phyloP scores from a whole-genome alignment of 1,140 invertebrate species.

The Musca vetustissima region DNA sequence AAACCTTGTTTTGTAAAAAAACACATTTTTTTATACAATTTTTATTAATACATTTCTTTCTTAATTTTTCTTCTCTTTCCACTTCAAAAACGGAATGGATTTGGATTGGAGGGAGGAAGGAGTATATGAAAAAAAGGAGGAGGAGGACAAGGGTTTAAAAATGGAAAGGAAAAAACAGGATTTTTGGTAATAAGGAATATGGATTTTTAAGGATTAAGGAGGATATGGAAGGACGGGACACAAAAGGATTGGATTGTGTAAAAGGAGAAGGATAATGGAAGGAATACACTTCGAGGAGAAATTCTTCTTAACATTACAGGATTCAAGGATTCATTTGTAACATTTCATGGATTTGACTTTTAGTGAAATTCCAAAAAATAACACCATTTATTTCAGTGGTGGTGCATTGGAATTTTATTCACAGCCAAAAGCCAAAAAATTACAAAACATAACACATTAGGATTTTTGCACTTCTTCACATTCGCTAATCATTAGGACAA shows the following conservation, averaged over 20 bases:
- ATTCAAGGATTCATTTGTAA: too few species aligned
- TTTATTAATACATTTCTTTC: slow-evolving; percentile 13
- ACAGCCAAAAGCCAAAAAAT: too few species aligned
- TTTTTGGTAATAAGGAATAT: not conserved
- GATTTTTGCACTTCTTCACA: too few species aligned
- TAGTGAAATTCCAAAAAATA: too few species aligned
- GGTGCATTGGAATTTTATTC: too few species aligned
- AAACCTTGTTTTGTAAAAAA: not conserved
- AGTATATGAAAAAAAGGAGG: slow-evolving; percentile 19
- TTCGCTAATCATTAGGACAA: slow-evolving; percentile 4
- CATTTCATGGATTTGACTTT: too few species aligned
- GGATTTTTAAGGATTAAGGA: slow-evolving; percentile 7
- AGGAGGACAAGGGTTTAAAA: slow-evolving; percentile 10
- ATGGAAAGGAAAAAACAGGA: slow-evolving; percentile 17
- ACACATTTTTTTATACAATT: not conserved
- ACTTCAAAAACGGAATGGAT: slow-evolving; percentile 19
- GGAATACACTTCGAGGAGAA: too few species aligned
- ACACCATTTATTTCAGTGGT: too few species aligned
- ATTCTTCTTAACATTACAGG: too few species aligned
- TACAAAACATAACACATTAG: too few species aligned
- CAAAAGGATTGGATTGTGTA: slow-evolving; percentile 4
- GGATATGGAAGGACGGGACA: not conserved
- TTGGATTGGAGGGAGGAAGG: slow-evolving; percentile 24
- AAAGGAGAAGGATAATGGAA: slow-evolving; percentile 1
- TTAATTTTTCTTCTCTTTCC: slow-evolving; percentile 25